phyloP scores from a whole-genome alignment of 1,140 invertebrate species.

The Drosophila lacteicornis region DNA sequence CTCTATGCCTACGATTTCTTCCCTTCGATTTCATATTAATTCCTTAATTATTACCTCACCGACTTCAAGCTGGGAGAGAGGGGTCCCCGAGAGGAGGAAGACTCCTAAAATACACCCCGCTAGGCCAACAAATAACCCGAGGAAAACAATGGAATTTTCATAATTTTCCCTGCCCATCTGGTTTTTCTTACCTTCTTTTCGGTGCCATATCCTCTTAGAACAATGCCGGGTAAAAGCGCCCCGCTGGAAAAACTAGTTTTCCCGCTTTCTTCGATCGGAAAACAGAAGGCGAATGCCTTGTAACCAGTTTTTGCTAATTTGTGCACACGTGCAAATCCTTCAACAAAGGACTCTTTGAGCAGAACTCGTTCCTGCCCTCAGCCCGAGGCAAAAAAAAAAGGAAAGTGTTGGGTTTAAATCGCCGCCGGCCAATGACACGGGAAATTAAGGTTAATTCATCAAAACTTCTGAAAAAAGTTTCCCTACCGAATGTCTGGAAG shows the following conservation, averaged over 20 bases:
- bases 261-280: slow-evolving; percentile 51
- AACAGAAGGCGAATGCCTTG: slow-evolving; percentile 48
- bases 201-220: slow-evolving; percentile 46
- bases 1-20: not conserved
- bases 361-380: slow-evolving; percentile 40
- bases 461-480: slow-evolving; percentile 36
- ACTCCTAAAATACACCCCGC: slow-evolving; percentile 32
- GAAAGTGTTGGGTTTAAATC: slow-evolving; percentile 64
- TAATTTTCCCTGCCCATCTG: slow-evolving; percentile 66
- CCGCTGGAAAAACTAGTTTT: slow-evolving; percentile 58
- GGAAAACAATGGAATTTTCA: slow-evolving; percentile 70
- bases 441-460: slow-evolving; percentile 78
- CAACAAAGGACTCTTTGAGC: slow-evolving; percentile 51
- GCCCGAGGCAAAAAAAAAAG: slow-evolving; percentile 9
- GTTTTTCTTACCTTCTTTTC: slow-evolving; percentile 27
- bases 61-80: slow-evolving; percentile 48
- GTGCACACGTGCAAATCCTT: slow-evolving; percentile 76
- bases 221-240: slow-evolving; percentile 63
- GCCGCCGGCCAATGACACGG: slow-evolving; percentile 69
- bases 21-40: slow-evolving; percentile 41
- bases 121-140: slow-evolving; percentile 33
- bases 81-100: slow-evolving; percentile 1
- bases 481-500: slow-evolving; percentile 1
- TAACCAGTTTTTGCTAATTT: slow-evolving; percentile 78
- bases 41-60: slow-evolving; percentile 54